phyloP scores from a whole-genome alignment of 2,888 invertebrate species.

The Sarcophaga carnaria region DNA sequence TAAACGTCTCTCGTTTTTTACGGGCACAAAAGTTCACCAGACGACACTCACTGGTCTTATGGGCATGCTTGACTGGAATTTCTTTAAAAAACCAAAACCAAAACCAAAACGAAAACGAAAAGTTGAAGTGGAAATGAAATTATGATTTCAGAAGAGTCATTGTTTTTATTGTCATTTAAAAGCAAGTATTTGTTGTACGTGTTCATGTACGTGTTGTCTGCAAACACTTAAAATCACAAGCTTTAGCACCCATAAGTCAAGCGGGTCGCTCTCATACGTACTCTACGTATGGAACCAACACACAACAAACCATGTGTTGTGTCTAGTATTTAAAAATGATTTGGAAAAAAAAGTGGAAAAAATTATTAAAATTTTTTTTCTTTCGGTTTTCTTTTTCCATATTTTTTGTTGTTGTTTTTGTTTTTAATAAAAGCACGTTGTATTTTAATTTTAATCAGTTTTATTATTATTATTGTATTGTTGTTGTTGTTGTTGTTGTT shows the following conservation, averaged over 20 bases:
- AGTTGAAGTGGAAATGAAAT: constrained; percentile 58
- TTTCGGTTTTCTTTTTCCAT: too few relatives aligned
- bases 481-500: neutral
- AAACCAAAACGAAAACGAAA: constrained; percentile 7
- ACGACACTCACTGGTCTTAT: constrained; percentile 16
- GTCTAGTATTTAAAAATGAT: constrained; percentile 10
- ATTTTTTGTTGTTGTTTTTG: too few relatives aligned
- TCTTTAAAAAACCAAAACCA: neutral
- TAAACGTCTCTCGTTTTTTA: constrained; percentile 35
- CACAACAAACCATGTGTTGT: neutral
- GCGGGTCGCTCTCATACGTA: neutral
- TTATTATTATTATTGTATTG: constrained; percentile 10
- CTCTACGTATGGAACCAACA: neutral
- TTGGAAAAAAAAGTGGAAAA: neutral
- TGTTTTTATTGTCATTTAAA: constrained; percentile 68
- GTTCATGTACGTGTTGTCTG: constrained; percentile 67
- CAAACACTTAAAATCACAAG: constrained; percentile 68
- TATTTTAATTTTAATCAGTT: constrained; percentile 6
- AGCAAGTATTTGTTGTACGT: constrained; percentile 46
- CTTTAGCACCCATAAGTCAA: constrained; percentile 64
- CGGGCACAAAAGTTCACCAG: constrained; percentile 62
- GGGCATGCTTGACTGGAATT: neutral
- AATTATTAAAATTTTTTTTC: neutral
- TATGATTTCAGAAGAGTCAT: constrained; percentile 69
- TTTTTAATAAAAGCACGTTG: too few relatives aligned